Evolutionary conservation across 2,888 invertebrate genomes (phyloP).

Genomic region (Bugula neritina): DNA sequence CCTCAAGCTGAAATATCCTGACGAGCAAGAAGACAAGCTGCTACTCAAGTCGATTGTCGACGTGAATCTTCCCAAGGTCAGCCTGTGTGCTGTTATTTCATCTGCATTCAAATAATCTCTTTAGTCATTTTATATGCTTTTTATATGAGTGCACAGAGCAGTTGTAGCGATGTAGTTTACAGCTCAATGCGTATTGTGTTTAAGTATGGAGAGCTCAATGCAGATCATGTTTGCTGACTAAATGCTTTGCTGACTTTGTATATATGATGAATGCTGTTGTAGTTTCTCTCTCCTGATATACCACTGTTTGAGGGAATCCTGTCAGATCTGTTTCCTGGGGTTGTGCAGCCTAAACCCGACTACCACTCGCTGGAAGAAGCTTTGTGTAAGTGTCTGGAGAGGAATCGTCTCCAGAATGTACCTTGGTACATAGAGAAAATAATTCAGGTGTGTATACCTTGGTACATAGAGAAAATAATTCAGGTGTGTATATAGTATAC

Average conservation of each 20-base stretch:
- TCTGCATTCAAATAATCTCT: constrained; percentile 5
- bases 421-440: constrained; percentile 52
- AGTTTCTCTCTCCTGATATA: constrained; percentile 53
- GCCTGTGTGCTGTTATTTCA: too few species aligned
- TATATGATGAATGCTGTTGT: too few species aligned
- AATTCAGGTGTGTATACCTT: constrained; percentile 44
- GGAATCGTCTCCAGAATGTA: constrained; percentile 43
- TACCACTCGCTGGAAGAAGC: constrained; percentile 44
- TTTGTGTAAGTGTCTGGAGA: constrained; percentile 37
- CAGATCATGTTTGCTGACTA: too few species aligned
- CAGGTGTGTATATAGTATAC: constrained; percentile 44
- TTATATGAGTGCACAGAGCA: too few species aligned
- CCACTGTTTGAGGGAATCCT: constrained; percentile 53
- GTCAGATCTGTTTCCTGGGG: constrained; percentile 51
- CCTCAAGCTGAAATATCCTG: constrained; percentile 50
- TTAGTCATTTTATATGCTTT: too few species aligned
- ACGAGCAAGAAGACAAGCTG: constrained; percentile 47
- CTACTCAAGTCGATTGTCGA: constrained; percentile 52
- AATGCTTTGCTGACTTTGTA: too few species aligned
- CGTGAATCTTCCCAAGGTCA: constrained; percentile 52
- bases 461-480: constrained; percentile 51
- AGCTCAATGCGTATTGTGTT: too few species aligned
- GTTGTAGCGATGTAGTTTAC: too few species aligned
- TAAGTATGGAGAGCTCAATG: too few species aligned
- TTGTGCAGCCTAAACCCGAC: constrained; percentile 46